Evolutionary conservation across 2,113 vertebrate genomes (phyloP).

Genomic region (Sclerurus mexicanus): DNA sequence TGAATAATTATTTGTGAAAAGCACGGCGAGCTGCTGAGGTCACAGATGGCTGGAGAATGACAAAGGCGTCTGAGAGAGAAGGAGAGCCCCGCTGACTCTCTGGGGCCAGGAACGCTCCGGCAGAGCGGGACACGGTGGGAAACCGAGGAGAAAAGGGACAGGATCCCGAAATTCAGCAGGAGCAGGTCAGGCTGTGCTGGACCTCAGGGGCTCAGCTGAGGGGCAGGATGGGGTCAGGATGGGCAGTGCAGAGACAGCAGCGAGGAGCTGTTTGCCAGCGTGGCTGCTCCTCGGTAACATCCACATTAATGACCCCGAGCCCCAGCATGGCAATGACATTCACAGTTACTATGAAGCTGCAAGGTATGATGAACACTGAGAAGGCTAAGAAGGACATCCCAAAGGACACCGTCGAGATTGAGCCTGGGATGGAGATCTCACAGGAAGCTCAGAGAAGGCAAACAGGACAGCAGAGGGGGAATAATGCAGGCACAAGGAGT

Average conservation of each 20-base stretch:
- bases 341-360: neutral
- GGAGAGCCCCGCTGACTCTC: neutral
- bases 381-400: neutral
- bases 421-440: neutral
- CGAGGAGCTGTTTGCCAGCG: neutral
- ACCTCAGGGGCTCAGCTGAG: neutral
- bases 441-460: neutral
- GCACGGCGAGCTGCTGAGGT: neutral
- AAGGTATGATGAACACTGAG: neutral
- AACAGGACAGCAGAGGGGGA: neutral
- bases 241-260: neutral
- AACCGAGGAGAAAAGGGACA: neutral
- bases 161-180: neutral
- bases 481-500: neutral
- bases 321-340: neutral
- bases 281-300: neutral
- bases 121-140: neutral
- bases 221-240: neutral
- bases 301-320: neutral
- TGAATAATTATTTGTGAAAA: slow-evolving; percentile 48
- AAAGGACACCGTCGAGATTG: neutral
- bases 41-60: slow-evolving; percentile 32
- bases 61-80: neutral
- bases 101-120: neutral
- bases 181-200: neutral